Base-by-base conservation (phyloP, 2,113 vertebrate species). In the Tricholaema leucomelas region DNA sequence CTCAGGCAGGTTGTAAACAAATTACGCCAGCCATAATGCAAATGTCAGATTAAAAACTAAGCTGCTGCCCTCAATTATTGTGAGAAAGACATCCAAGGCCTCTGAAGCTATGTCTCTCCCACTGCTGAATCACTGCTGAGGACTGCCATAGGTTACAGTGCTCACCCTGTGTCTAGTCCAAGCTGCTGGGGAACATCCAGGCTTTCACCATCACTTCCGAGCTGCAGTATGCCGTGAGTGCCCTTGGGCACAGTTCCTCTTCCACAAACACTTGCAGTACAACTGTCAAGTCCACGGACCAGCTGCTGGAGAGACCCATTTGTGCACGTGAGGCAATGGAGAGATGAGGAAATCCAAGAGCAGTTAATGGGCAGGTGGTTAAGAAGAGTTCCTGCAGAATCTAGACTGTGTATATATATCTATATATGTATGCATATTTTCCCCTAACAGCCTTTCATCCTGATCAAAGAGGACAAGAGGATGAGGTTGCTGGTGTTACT, bases 41-140 rank as follows among this genome's bases (percentile, higher is more conserved):
- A 91, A 20, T 44, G 31, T 63, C 71, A 88, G 73, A 90, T 91
- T 86, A 90, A 91, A 95, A 93, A 92, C 85, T 69, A 88, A 95
- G 21, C 63, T 30, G 50, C 25, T 81, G 31, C 31, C 63, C 77
- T 73, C 59, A 66, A 8, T 72, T 78, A 40, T 11, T 88, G 30
- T 69, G 31, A 58, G 63, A 75, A 91, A 84, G 15, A 6, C 15
- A 75, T 71, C 66, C 54, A 83, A 75, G 54, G 9, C 33, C 21
- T 78, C 69, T 38, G 75, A 80, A 66, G 19, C 16, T 48, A 5
- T 11, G 30, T n/a, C 20, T 84, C 7, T 2, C 2, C 5, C 1
- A 1, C 15, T 25, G 59, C 10, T 61, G 77, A 92, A 60, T 35
- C 58, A 58, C 27, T 65, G 27, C 58, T 44, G 61, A 64, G 70